Base-by-base conservation (phyloP, 2,113 vertebrate species). In the Hippocampus mohnikei region DNA sequence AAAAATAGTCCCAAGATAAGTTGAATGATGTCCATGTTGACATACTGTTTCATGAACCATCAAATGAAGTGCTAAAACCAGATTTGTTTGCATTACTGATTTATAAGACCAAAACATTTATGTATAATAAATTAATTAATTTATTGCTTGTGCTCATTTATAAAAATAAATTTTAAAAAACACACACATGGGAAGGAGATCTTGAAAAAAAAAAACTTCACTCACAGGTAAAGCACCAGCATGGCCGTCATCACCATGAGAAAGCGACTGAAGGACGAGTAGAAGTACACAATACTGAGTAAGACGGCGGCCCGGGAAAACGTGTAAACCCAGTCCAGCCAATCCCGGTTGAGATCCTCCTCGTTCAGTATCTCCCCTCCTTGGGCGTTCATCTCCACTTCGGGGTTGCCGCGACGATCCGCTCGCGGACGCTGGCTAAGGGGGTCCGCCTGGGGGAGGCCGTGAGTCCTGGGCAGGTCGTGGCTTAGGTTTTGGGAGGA, bases 171-270 rank as follows among this genome's bases (percentile, higher is more conserved):
- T n/a, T n/a, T n/a, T n/a, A 5, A 33, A 5, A 37, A 5, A 37
- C 5, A 33, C 29, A 33, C 33, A 37, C 33, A 37, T 37, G 5
- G 33, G 33, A 37, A 37, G 5, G 33, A 5, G 5, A 37, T 5
- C 33, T 37, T 6, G 33, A 6, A 37, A 37, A 37, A 33, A 33
- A 33, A 4, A 37, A 37, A 37, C 1, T 37, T 9, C 8, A 95
- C 97, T 98, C 90, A 99, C 96, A 99, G 87, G 80, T 98, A 98
- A 29, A 98, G 95, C 75, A 98, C 94, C 56, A 99, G 92, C 95
- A 99, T 95, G 89, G 95, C 96, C 79, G 95, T 95, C 93, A 94
- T 94, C 55, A 98, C 97, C 96, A 98, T 96, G 90, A 99, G 84
- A 70, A 99, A 99, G 0, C 96, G 95, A 78, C 94, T 98, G 88